A percentile compares a stretch with the other conserved stretches of the same genome.
Conservation (phyloP, 2,797 vertebrate genomes). For the Syngnathus rostellatus region DNA sequence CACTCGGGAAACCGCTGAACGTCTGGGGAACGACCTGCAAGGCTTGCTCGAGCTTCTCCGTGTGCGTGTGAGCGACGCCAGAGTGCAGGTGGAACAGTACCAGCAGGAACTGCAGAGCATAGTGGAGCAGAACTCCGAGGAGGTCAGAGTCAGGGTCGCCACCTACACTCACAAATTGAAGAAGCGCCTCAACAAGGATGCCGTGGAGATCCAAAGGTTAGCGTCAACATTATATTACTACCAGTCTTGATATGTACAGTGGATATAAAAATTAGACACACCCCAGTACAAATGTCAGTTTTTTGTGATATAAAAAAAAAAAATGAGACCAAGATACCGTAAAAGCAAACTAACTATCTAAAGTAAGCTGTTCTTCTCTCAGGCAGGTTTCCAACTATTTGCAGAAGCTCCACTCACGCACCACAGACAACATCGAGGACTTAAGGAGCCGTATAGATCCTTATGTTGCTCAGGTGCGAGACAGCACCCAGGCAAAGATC, state of each 20-base stretch:
- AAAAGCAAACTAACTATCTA: no score
- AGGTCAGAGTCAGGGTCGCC: slow-evolving; percentile 47
- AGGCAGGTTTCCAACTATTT: slow-evolving; percentile 56
- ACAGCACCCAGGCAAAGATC: slow-evolving; percentile 60
- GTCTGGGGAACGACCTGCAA: slow-evolving; percentile 59
- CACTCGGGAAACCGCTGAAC: slow-evolving; percentile 38
- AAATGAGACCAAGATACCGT: no score
- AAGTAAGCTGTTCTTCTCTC: neutral
- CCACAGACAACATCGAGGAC: slow-evolving; percentile 44
- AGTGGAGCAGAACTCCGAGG: slow-evolving; percentile 68
- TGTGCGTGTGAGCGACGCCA: slow-evolving; percentile 62
- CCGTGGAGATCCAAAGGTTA: slow-evolving; percentile 67
- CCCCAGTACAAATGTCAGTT: no score
- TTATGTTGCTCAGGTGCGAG: slow-evolving; percentile 49
- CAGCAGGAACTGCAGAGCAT: slow-evolving; percentile 60
- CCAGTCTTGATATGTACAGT: neutral
- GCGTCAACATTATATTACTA: slow-evolving; percentile 4
- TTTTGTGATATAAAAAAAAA: no score
- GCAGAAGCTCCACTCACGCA: slow-evolving; percentile 38
- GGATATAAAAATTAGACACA: neutral
- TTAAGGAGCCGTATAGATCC: slow-evolving; percentile 52
- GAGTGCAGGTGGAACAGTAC: slow-evolving; percentile 61
- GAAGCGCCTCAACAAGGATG: slow-evolving; percentile 73
- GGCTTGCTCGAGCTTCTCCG: slow-evolving; percentile 48
- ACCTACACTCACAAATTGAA: slow-evolving; percentile 70